Evolutionary conservation across 2,888 invertebrate species (phyloP).

Genomic region (Andrena marginata): DNA sequence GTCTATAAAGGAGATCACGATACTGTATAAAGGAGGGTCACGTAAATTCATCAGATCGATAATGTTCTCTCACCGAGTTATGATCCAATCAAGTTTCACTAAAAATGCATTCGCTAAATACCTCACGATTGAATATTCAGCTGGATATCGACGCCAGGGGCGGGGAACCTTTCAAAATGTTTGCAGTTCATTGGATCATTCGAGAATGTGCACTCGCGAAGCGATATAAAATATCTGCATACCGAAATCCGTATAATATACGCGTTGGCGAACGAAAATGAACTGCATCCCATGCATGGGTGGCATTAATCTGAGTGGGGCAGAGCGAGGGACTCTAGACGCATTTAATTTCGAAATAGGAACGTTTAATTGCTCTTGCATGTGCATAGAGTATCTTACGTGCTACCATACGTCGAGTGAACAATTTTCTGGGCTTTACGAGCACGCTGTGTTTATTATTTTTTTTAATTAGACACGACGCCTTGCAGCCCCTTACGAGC

Average conservation of each 20-base stretch:
- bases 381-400: constrained; percentile 14
- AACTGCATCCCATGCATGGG: neutral
- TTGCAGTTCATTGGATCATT: neutral
- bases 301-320: constrained; percentile 20
- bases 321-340: neutral
- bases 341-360: constrained; percentile 42
- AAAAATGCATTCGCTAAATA: neutral
- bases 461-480: constrained; percentile 15
- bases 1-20: no score
- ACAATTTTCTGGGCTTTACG: constrained; percentile 4
- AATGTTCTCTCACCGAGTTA: no score
- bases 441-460: constrained; percentile 11
- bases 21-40: no score
- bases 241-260: constrained; percentile 4
- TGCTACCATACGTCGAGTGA: neutral
- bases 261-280: constrained; percentile 5
- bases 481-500: neutral
- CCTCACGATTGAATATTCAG: neutral
- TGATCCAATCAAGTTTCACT: neutral
- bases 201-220: neutral
- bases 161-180: neutral
- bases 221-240: neutral
- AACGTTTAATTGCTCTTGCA: constrained; percentile 41
- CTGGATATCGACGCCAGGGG: neutral
- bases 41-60: no score